phyloP scores from a whole-genome alignment of 35 echinoderm and acorn worm genomes.

The Apostichopus japonicus region DNA sequence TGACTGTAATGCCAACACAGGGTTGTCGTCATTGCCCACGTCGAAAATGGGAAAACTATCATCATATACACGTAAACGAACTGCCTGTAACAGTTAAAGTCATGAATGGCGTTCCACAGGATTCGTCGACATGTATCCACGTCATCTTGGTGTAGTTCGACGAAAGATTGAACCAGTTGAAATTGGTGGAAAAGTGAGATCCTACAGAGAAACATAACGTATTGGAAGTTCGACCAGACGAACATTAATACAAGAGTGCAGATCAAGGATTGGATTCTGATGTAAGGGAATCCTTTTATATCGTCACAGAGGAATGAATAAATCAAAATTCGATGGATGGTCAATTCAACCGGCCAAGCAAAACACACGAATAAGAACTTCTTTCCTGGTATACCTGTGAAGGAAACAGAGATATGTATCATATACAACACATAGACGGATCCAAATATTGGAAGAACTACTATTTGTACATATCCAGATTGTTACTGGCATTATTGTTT shows the following conservation, averaged over 20 bases:
- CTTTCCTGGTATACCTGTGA: conserved; percentile 11
- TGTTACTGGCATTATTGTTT: too few relatives aligned
- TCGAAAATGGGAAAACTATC: neutral
- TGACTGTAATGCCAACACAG: conserved; percentile 9
- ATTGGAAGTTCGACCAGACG: conserved; percentile 37
- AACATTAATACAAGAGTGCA: neutral
- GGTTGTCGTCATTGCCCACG: conserved; percentile 9
- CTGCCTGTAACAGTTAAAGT: conserved; percentile 35
- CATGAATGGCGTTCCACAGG: neutral
- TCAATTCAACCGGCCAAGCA: neutral
- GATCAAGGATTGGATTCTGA: neutral
- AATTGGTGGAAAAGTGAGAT: conserved; percentile 8
- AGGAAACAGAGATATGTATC: neutral
- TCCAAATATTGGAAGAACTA: too few relatives aligned
- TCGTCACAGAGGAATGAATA: neutral
- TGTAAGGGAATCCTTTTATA: neutral
- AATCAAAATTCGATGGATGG: neutral
- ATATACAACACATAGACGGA: too few relatives aligned
- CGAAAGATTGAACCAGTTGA: neutral
- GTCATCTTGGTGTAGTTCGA: conserved; percentile 18
- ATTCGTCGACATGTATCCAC: neutral
- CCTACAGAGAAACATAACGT: conserved; percentile 7
- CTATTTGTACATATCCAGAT: too few relatives aligned
- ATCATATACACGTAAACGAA: conserved; percentile 28
- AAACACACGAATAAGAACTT: neutral